phyloP scores from a whole-genome alignment of 2,113 vertebrate species.

The Dendropsophus ebraccatus region DNA sequence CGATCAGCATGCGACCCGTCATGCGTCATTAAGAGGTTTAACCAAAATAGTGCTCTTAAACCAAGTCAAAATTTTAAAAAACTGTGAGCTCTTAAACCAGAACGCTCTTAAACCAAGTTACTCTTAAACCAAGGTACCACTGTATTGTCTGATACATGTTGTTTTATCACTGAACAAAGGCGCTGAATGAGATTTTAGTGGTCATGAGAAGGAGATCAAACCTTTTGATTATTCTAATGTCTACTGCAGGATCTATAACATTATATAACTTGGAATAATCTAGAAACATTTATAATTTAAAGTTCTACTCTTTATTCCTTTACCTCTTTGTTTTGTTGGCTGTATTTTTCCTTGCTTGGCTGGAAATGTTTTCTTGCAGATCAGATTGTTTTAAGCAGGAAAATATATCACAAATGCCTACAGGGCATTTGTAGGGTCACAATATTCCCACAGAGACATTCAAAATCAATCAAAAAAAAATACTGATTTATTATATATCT shows the following conservation, averaged over 20 bases:
- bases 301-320: neutral
- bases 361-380: neutral
- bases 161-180: neutral
- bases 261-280: neutral
- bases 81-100: too few relatives aligned
- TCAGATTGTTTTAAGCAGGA: neutral
- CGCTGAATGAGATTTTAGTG: neutral
- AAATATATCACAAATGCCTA: neutral
- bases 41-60: too few relatives aligned
- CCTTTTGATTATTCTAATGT: neutral
- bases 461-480: neutral
- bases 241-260: neutral
- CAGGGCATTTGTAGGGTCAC: neutral
- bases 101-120: too few relatives aligned
- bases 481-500: too few relatives aligned
- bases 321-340: neutral
- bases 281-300: too few relatives aligned
- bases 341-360: neutral
- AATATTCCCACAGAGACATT: constrained; percentile 1
- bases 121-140: too few relatives aligned
- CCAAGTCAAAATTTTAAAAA: too few relatives aligned
- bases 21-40: too few relatives aligned
- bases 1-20: too few relatives aligned
- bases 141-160: neutral
- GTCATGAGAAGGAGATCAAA: too few relatives aligned